Conservation (phyloP, 2,888 invertebrate species). For the Rotaria socialis region DNA sequence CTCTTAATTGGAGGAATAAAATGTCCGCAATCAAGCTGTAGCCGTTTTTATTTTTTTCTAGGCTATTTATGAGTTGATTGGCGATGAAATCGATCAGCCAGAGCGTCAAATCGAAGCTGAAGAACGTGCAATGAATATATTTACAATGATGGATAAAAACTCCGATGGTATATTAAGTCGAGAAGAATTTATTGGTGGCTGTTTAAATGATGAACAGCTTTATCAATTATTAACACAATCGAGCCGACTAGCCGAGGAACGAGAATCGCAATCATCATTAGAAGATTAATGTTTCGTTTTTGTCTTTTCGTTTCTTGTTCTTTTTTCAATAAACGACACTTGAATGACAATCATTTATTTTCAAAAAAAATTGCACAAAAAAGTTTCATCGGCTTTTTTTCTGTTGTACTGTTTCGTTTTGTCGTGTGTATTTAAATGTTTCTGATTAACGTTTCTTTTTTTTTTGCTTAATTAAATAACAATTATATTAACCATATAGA, state of each 20-base stretch:
- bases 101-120: background rate
- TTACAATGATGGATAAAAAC: constrained; percentile 35
- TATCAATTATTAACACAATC: constrained; percentile 34
- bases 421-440: background rate
- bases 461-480: background rate
- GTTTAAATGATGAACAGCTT: constrained; percentile 34
- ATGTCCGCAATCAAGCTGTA: too few relatives aligned
- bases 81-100: background rate
- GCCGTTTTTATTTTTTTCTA: background rate
- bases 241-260: background rate
- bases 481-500: too few relatives aligned
- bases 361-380: background rate
- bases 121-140: constrained; percentile 33
- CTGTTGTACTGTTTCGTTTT: background rate
- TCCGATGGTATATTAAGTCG: constrained; percentile 16
- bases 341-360: background rate
- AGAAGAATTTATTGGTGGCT: constrained; percentile 29
- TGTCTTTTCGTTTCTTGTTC: background rate
- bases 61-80: constrained; percentile 27
- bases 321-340: background rate
- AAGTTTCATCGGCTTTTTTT: background rate
- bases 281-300: background rate
- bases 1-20: too few relatives aligned
- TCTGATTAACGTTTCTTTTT: background rate
- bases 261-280: background rate